Evolutionary conservation across 2,797 vertebrate genomes (phyloP).

Genomic region (Carcharodon carcharias): DNA sequence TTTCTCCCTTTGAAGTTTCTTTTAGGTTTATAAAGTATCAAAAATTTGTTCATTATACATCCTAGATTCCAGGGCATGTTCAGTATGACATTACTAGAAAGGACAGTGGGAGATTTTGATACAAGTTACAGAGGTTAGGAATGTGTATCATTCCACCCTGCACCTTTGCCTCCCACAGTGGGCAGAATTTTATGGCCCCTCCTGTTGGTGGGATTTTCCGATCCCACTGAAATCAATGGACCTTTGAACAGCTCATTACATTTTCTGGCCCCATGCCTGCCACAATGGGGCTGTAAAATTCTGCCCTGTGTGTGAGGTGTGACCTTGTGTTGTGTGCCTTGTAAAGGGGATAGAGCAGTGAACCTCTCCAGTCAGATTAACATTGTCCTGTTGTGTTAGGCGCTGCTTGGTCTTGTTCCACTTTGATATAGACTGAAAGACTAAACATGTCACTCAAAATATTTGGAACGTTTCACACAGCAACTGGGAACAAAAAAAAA

Average conservation of each 20-base stretch:
- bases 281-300: no score
- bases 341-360: neutral
- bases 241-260: no score
- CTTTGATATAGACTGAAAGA: neutral
- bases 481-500: neutral
- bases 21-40: neutral
- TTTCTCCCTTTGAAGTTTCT: neutral
- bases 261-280: no score
- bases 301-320: neutral
- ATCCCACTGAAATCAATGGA: no score
- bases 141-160: neutral
- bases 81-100: neutral
- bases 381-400: neutral
- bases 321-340: neutral
- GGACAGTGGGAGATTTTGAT: neutral
- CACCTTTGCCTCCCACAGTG: neutral
- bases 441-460: neutral
- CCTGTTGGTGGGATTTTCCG: no score
- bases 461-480: neutral
- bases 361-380: neutral
- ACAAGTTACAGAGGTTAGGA: no score
- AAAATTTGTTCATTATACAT: neutral
- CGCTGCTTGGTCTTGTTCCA: neutral
- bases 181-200: no score
- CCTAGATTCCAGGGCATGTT: neutral